Evolutionary conservation across 2,797 vertebrate genomes (phyloP).

Genomic region (Cheirogaleus major): DNA sequence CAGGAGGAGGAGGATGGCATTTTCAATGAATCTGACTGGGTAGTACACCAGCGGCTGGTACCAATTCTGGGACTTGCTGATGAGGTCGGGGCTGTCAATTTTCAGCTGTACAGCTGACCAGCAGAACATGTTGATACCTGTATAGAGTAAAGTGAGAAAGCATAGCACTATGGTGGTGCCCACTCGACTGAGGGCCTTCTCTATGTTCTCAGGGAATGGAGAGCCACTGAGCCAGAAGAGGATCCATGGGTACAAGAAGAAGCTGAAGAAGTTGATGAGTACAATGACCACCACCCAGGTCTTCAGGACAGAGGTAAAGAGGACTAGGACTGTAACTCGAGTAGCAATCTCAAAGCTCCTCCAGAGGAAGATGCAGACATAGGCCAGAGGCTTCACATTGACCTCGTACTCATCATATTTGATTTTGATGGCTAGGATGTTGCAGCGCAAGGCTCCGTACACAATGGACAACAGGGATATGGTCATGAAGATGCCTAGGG

Average conservation of each 20-base stretch:
- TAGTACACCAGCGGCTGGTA: conserved; percentile 94
- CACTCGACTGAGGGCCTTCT: conserved; percentile 94
- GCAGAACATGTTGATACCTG: conserved; percentile 99
- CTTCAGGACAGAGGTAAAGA: conserved; percentile 96
- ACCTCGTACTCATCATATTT: conserved; percentile 97
- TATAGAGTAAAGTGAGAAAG: conserved; percentile 96
- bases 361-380: conserved; percentile 97
- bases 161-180: conserved; percentile 95
- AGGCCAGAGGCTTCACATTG: conserved; percentile 92
- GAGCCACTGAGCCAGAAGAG: conserved; percentile 95
- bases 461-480: conserved; percentile 97
- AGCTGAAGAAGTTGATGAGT: conserved; percentile 92
- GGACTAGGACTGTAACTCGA: conserved; percentile 93
- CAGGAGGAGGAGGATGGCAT: conserved; percentile 92
- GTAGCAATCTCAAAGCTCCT: conserved; percentile 97
- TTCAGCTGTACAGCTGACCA: conserved; percentile 98
- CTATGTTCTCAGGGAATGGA: conserved; percentile 96
- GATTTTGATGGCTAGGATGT: conserved; percentile 98
- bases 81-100: conserved; percentile 94
- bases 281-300: conserved; percentile 93
- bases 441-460: conserved; percentile 97
- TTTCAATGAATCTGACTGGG: conserved; percentile 94
- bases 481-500: conserved; percentile 93
- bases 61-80: conserved; percentile 97
- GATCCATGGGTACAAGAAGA: conserved; percentile 96